Conservation (phyloP, 2,797 vertebrate species). For the Premnoplex brunnescens region DNA sequence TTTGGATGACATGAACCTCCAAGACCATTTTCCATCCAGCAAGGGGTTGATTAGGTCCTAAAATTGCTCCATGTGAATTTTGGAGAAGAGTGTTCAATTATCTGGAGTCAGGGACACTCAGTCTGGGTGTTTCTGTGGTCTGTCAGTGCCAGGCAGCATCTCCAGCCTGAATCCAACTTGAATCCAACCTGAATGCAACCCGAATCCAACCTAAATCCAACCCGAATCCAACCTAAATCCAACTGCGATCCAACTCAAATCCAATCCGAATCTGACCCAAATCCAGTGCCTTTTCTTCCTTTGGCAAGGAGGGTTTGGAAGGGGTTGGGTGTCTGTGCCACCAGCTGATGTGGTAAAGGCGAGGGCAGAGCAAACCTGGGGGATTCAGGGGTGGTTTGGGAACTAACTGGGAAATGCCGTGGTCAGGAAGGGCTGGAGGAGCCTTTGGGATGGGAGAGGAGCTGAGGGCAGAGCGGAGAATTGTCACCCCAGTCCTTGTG, state of each 20-base stretch:
- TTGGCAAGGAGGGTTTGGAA: no score
- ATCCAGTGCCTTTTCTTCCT: not conserved
- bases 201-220: not conserved
- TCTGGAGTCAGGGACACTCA: not conserved
- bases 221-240: not conserved
- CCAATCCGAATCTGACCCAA: not conserved
- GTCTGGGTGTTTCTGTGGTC: not conserved
- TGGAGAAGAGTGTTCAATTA: not conserved
- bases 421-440: no score
- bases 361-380: no score
- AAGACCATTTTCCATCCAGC: not conserved
- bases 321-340: no score
- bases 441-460: no score
- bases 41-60: not conserved
- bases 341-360: no score
- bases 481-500: no score
- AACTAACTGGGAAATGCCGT: no score
- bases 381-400: no score
- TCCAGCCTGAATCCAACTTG: not conserved
- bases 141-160: not conserved
- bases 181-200: not conserved
- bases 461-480: no score
- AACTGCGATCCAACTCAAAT: not conserved
- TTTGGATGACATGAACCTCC: not conserved
- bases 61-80: not conserved